Conservation (phyloP, 1,140 invertebrate genomes). For the Bombus fervidus region DNA sequence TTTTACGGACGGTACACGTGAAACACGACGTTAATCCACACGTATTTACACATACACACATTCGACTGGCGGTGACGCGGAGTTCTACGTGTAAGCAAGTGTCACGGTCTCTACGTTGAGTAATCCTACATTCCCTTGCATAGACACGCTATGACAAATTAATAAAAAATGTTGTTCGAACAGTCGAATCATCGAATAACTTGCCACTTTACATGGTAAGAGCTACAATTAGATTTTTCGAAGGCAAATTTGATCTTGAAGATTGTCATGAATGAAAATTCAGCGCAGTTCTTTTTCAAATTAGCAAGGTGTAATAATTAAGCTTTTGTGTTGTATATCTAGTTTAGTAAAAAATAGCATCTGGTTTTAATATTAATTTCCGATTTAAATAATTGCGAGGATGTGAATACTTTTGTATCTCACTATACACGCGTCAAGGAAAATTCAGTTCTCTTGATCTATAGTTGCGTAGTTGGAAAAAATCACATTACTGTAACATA, state of each 20-base stretch:
- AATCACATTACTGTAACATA: background rate
- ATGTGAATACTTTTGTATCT: no score
- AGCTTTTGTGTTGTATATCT: no score
- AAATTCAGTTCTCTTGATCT: background rate
- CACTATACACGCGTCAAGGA: background rate
- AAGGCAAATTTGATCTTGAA: no score
- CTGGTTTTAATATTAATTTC: no score
- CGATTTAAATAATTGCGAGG: no score
- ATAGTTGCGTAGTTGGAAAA: background rate
- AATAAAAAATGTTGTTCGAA: background rate
- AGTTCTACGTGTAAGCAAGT: background rate
- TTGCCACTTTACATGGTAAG: background rate
- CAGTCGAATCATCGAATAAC: background rate
- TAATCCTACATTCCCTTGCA: background rate
- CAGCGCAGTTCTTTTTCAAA: no score
- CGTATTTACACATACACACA: no score
- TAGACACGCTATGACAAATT: background rate
- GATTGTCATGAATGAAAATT: no score
- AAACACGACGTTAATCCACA: conserved; percentile 32
- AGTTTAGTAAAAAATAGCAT: no score
- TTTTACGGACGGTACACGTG: conserved; percentile 11
- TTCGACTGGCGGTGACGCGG: background rate
- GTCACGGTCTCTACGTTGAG: conserved; percentile 25
- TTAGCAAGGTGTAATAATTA: no score
- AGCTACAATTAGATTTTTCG: background rate